These are phyloP conservation scores for Pangasianodon hypophthalmus DNA, from an alignment of 2,113 vertebrate genomes.

Conservation along the genomic window DNA sequence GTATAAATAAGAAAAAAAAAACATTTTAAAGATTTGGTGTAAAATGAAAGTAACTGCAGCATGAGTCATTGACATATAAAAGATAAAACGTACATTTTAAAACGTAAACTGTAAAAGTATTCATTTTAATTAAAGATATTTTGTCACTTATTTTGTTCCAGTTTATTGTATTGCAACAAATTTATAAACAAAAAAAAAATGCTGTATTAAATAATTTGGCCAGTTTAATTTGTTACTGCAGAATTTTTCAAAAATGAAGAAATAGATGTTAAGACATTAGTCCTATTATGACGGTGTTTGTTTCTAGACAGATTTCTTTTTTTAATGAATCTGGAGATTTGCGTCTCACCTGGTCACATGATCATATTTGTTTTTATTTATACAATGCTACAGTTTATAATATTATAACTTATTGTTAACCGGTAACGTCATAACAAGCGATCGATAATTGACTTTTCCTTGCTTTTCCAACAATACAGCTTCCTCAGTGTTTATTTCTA, in stretches of 20 bases:
- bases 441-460: too few relatives aligned
- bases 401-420: neutral
- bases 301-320: neutral
- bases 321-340: neutral
- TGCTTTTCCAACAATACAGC: neutral
- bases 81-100: neutral
- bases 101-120: neutral
- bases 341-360: neutral
- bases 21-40: neutral
- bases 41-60: neutral
- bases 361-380: neutral
- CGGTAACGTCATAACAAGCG: neutral
- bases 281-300: neutral
- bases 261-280: neutral
- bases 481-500: neutral
- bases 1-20: neutral
- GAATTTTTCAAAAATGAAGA: neutral
- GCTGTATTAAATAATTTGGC: constrained; percentile 25
- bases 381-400: neutral
- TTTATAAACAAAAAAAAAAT: neutral
- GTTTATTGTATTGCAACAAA: neutral
- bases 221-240: neutral
- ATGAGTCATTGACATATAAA: constrained; percentile 5
- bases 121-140: neutral
- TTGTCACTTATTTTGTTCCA: neutral